Conservation (phyloP, 2,113 vertebrate species). For the Cyanistes caeruleus region DNA sequence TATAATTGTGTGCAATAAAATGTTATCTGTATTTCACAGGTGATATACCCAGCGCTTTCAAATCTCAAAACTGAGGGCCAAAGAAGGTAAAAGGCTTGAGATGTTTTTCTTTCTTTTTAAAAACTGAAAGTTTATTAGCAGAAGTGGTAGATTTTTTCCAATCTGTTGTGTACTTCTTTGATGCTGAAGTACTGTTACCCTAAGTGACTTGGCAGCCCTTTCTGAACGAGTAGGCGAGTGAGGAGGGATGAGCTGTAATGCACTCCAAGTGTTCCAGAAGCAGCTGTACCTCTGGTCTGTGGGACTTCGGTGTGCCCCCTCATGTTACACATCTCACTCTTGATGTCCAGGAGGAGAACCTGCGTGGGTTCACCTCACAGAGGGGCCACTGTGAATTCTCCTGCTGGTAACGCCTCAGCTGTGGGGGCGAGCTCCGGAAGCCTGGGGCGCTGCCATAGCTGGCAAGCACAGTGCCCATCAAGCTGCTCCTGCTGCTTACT, state of each 20-base stretch:
- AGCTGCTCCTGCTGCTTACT: background rate
- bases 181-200: background rate
- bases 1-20: background rate
- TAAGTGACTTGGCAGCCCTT: background rate
- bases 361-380: background rate
- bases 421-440: rapidly evolving
- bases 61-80: background rate
- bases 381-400: background rate
- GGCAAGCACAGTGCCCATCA: background rate
- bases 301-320: background rate
- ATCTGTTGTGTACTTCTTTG: background rate
- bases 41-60: background rate
- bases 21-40: background rate
- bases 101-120: background rate
- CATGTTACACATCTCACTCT: background rate
- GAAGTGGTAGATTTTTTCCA: background rate
- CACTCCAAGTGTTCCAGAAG: background rate
- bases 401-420: background rate
- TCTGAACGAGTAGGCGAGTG: background rate
- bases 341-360: background rate
- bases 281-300: background rate
- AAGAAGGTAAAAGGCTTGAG: background rate
- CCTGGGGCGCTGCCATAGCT: background rate
- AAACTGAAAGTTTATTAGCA: background rate
- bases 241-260: background rate